Evolutionary conservation across 2,113 vertebrate species (phyloP).

Genomic region (Merops nubicus): DNA sequence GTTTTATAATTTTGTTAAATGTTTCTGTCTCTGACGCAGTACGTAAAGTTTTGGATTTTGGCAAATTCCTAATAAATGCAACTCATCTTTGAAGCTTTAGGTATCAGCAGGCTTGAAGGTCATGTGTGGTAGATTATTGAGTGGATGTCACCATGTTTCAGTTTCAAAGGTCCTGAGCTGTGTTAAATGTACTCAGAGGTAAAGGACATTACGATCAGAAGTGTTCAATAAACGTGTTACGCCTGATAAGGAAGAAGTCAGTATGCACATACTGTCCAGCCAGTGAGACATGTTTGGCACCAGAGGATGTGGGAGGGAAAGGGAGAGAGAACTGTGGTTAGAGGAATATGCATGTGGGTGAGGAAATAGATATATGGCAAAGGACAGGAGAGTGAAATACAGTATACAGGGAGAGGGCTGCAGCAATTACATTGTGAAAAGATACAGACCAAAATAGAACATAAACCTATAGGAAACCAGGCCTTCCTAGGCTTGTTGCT

Average conservation of each 20-base stretch:
- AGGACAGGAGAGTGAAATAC: background rate
- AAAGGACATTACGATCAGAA: background rate
- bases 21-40: background rate
- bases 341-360: background rate
- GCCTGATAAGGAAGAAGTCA: background rate
- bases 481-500: background rate
- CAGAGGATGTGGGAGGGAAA: background rate
- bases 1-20: background rate
- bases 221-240: background rate
- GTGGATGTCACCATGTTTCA: background rate
- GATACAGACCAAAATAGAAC: background rate
- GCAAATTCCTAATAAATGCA: background rate
- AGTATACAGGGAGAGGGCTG: background rate
- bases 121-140: background rate
- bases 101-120: background rate
- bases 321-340: background rate
- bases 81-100: no score
- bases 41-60: background rate
- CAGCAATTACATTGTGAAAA: background rate
- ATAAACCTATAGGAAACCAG: background rate
- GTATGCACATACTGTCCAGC: background rate
- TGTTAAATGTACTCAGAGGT: background rate
- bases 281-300: background rate
- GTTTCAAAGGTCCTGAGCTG: slow-evolving; percentile 11
- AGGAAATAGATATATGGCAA: background rate